Evolutionary conservation across 2,113 vertebrate genomes (phyloP).

Genomic region (Pterocles burchelli): DNA sequence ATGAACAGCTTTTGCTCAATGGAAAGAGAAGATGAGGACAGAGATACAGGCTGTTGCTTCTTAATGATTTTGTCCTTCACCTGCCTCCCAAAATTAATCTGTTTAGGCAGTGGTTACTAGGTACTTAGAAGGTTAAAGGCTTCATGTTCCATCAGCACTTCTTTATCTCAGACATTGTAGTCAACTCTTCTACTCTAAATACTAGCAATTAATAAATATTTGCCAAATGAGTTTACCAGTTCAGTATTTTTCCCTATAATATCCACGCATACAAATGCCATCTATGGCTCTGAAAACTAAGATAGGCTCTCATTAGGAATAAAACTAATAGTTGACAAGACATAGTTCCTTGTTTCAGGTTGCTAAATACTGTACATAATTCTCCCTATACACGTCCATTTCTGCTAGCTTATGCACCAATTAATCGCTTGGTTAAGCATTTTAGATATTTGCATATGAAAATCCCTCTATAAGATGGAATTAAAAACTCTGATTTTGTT

Average conservation of each 20-base stretch:
- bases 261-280: neutral
- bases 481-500: neutral
- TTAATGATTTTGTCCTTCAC: neutral
- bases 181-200: neutral
- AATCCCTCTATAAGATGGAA: neutral
- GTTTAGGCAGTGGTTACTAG: neutral
- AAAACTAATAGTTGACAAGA: neutral
- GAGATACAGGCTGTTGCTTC: neutral
- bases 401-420: neutral
- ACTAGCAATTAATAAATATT: neutral
- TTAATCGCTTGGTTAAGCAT: neutral
- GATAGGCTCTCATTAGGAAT: neutral
- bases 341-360: neutral
- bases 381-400: accelerated
- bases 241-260: neutral
- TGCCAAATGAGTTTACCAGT: neutral
- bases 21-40: neutral
- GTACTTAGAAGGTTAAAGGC: neutral
- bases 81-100: neutral
- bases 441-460: neutral
- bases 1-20: neutral
- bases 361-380: neutral
- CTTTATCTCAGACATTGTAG: neutral
- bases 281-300: neutral
- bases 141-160: neutral